A percentile compares a stretch with the other conserved stretches of the same genome.
Conservation (phyloP, 2,888 invertebrate species). For the Polietes domitor region DNA sequence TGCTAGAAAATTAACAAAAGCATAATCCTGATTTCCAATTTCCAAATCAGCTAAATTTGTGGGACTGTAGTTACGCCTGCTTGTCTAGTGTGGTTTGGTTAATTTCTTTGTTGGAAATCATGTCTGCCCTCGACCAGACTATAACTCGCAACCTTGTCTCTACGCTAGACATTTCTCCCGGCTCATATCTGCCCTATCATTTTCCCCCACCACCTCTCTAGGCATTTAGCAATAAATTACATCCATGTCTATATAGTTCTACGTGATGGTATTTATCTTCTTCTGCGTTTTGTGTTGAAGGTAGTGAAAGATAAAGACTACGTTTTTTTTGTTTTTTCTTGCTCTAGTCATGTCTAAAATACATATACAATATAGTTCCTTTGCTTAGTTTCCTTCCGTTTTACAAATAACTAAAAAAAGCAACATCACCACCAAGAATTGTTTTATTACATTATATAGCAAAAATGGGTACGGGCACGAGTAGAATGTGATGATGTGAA, state of each 20-base stretch:
- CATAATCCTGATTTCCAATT: no score
- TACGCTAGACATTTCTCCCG: no score
- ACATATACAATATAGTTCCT: no score
- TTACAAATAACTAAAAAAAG: background rate
- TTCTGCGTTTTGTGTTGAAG: background rate
- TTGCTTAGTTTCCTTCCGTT: background rate
- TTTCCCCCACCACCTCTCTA: background rate
- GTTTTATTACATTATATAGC: background rate
- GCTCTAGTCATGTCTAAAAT: background rate
- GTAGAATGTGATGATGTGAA: background rate
- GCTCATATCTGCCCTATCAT: no score
- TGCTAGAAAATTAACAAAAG: no score
- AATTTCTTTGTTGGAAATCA: no score
- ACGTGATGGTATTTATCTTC: background rate
- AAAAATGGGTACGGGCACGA: background rate
- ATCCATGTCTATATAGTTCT: background rate
- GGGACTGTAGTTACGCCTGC: no score
- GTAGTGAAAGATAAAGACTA: background rate
- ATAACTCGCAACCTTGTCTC: no score
- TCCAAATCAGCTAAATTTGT: no score
- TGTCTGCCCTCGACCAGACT: no score
- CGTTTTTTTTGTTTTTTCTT: no score
- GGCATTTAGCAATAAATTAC: background rate
- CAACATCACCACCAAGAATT: background rate
- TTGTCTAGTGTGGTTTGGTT: no score